Percentiles rank a stretch among this genome's conserved stretches.
These are phyloP conservation scores for Oplegnathus fasciatus DNA, from an alignment of 2,113 vertebrate genomes.

Conservation along the genomic window DNA sequence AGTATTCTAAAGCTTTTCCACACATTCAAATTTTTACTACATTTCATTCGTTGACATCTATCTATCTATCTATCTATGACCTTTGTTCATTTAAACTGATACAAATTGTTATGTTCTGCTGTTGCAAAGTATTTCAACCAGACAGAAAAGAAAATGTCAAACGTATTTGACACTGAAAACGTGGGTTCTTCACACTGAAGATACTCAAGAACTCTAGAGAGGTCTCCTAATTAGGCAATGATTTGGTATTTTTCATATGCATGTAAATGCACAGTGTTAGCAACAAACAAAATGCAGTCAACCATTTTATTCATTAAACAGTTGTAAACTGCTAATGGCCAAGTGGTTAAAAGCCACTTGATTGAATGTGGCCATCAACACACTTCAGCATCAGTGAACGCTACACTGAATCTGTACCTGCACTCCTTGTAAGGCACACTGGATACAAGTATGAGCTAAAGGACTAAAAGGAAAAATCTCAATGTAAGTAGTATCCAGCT, in stretches of 20 bases:
- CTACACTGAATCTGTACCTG: background rate
- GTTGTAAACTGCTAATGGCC: slow-evolving; percentile 25
- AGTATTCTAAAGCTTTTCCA: background rate
- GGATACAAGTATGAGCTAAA: background rate
- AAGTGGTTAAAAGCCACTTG: slow-evolving; percentile 35
- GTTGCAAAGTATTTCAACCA: background rate
- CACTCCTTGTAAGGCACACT: background rate
- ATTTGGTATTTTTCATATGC: background rate
- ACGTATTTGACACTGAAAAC: background rate
- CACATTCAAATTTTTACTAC: background rate
- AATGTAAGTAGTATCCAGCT: background rate
- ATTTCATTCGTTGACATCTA: background rate
- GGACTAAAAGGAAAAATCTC: background rate
- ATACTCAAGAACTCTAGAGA: background rate
- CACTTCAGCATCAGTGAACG: background rate
- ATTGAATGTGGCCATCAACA: slow-evolving; percentile 35
- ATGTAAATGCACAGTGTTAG: background rate
- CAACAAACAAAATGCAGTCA: slow-evolving; percentile 17
- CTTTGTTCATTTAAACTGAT: background rate
- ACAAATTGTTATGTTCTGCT: background rate
- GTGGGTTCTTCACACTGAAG: background rate
- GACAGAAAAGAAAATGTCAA: background rate
- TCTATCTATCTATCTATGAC: no score
- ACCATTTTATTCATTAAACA: slow-evolving; percentile 19
- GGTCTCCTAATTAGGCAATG: background rate